Percentiles rank a stretch among this genome's conserved stretches.
phyloP scores from a whole-genome alignment of 2,113 vertebrate genomes.

The Pterocles gutturalis region DNA sequence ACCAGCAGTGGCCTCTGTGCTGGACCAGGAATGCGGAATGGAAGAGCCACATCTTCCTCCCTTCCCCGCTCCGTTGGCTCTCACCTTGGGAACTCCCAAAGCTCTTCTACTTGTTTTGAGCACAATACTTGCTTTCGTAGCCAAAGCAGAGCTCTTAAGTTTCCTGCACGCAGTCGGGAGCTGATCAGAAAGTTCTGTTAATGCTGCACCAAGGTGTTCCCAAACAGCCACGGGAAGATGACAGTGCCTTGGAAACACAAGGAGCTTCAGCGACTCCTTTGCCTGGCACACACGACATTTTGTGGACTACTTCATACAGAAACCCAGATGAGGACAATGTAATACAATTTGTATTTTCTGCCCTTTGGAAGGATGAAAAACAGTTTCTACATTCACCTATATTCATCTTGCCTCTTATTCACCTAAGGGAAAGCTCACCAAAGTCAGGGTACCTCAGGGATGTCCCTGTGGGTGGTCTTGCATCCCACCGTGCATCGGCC shows the following conservation, averaged over 20 bases:
- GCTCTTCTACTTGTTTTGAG: not conserved
- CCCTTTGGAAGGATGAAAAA: too few species aligned
- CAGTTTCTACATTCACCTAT: not conserved
- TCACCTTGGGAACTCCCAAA: not conserved
- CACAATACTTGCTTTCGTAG: not conserved
- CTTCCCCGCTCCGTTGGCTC: not conserved
- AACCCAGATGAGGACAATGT: too few species aligned
- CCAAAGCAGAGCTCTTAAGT: not conserved
- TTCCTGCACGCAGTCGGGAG: too few species aligned
- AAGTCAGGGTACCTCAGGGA: not conserved
- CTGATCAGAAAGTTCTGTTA: not conserved
- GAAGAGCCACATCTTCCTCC: not conserved
- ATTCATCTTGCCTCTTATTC: not conserved
- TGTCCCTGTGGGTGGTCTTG: rapidly evolving
- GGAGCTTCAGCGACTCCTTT: not conserved
- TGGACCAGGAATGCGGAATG: rapidly evolving
- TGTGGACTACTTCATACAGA: not conserved
- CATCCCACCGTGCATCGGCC: rapidly evolving
- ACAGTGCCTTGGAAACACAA: too few species aligned
- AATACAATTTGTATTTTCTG: too few species aligned
- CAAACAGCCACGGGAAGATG: not conserved
- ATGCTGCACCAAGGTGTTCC: too few species aligned
- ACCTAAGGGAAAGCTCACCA: not conserved
- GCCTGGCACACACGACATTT: rapidly evolving
- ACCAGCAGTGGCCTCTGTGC: not conserved